These are phyloP conservation scores for Synanthedon tipuliformis DNA, from an alignment of 2,888 invertebrate species.

Conservation along the genomic window DNA sequence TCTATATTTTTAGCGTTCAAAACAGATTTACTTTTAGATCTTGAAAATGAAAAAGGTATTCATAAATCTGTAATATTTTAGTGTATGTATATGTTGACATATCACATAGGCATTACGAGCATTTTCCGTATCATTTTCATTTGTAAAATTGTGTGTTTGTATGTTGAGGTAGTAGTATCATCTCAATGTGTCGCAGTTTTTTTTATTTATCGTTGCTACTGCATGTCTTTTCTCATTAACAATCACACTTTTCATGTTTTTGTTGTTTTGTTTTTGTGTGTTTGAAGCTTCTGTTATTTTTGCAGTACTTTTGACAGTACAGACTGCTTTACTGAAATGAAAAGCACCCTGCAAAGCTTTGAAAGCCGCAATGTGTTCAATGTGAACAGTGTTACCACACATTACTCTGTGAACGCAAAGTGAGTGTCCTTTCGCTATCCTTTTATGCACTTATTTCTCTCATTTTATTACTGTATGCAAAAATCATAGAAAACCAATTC, in stretches of 20 bases:
- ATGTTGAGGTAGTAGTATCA: no score
- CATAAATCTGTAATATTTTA: no score
- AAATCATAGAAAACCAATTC: no score
- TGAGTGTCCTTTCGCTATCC: conserved; percentile 39
- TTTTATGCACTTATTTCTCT: background rate
- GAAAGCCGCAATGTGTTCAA: conserved; percentile 63
- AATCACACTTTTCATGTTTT: conserved; percentile 1
- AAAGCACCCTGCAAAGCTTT: conserved; percentile 61
- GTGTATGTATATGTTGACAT: no score
- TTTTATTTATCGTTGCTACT: background rate
- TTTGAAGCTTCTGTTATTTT: conserved; percentile 54
- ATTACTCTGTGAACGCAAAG: conserved; percentile 44
- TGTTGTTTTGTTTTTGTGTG: conserved; percentile 1
- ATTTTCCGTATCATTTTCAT: no score
- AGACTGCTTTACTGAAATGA: conserved; percentile 61
- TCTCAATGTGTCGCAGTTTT: background rate
- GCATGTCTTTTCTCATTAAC: background rate
- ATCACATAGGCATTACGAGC: no score
- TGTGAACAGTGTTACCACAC: conserved; percentile 56
- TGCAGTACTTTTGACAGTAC: conserved; percentile 69
- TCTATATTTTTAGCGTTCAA: no score
- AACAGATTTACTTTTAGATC: no score
- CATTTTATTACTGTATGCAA: no score
- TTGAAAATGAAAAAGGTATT: no score
- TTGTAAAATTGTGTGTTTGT: no score